Evolutionary conservation across 64 coral and sea anemone genomes (phyloP).

Genomic region (Trachythela sp.): DNA sequence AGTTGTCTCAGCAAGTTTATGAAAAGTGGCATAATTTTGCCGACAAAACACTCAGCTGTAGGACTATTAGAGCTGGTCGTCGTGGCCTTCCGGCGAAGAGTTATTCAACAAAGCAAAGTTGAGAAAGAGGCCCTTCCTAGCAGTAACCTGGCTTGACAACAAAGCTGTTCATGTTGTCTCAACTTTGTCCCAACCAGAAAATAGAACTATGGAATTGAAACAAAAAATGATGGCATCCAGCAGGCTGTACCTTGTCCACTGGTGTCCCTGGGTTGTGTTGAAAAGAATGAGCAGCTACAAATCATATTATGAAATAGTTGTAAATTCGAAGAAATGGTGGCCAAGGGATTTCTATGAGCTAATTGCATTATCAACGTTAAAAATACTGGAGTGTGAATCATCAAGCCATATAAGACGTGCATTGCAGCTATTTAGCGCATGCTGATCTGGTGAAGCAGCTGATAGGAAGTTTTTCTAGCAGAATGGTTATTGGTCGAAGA

Average conservation of each 20-base stretch:
- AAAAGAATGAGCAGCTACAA: slow-evolving; percentile 55
- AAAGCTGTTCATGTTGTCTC: slow-evolving; percentile 36
- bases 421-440: background rate
- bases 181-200: background rate
- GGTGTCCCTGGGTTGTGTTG: background rate
- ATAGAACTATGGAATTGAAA: background rate
- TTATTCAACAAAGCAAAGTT: slow-evolving; percentile 32
- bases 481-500: background rate
- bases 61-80: slow-evolving; percentile 35
- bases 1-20: background rate
- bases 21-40: background rate
- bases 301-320: slow-evolving; percentile 27
- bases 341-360: slow-evolving; percentile 37
- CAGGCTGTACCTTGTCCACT: no score
- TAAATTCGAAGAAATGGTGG: slow-evolving; percentile 62
- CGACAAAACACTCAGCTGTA: slow-evolving; percentile 13
- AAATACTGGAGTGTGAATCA: slow-evolving; percentile 31
- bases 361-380: slow-evolving; percentile 35
- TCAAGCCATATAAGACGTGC: background rate
- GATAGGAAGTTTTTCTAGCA: slow-evolving; percentile 31
- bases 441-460: slow-evolving; percentile 44
- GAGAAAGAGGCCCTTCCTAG: slow-evolving; percentile 24
- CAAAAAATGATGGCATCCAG: background rate
- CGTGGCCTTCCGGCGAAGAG: slow-evolving; percentile 31
- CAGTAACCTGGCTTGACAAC: slow-evolving; percentile 58